Evolutionary conservation across 2,113 vertebrate species (phyloP), one percentile per base, ranked within the genome.

Genomic region (Gymnarchus niloticus): DNA sequence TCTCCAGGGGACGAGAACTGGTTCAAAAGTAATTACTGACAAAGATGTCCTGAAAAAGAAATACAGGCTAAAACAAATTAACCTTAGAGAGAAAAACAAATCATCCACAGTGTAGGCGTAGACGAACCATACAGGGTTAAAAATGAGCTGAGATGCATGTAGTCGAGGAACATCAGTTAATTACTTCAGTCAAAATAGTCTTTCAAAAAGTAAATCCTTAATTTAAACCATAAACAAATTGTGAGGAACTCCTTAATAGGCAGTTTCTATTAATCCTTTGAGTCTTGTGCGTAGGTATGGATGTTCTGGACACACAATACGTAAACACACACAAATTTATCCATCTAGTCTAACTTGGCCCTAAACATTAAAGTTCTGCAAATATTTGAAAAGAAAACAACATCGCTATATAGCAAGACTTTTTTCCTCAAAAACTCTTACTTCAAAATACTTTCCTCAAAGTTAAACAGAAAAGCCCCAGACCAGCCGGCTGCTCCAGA

Each of bases 201-300:
- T 77, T 77, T 48, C 23, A 77, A 48, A 77, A 77, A 77, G 73
- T 33, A 17, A 77, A 77, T 77, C 73, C 37, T 77, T 77, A 44
- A 77, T 19, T 23, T 19, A 77, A 14, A 77, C 21, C 44, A 14
- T 77, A 77, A 69, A 69, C 28, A 37, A 33, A 69, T 69, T 33
- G 61, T 17, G 37, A 37, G 28, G 19, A 6, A 12, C 5, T 69
- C 61, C 61, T 14, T 69, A 69, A n/a, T n/a, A n/a, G 28, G n/a
- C 9, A 12, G 59, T 65, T 10, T 12, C 23, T 61, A 37, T 4
- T 33, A 77, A 77, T 21, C 17, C 73, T 23, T 77, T 77, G 23
- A 37, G 37, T 37, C 41, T 48, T 77, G 19, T 77, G 19, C 46
- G 41, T 10, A 77, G 41, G 73, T 77, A 77, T 48, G 19, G 41